Base-by-base conservation (phyloP, 2,888 invertebrate genomes). In the Euzetes globulus region DNA sequence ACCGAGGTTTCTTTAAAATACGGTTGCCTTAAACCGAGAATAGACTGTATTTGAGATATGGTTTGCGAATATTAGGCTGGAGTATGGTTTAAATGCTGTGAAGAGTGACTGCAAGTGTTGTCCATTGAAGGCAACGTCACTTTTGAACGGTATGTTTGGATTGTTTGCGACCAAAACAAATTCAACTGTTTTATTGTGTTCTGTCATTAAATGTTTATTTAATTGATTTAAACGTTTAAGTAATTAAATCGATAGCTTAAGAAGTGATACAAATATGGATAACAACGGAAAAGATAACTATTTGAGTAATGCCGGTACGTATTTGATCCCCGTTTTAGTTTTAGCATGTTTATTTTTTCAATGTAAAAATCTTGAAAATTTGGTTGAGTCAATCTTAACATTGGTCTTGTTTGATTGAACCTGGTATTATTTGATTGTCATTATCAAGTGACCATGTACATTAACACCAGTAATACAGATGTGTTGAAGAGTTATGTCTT, bases 291-390 rank as follows among this genome's bases (percentile, higher is more conserved):
- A 63, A 17, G 33, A 63, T 33, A 63, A 19, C 19, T 63, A 63
- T 37, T 33, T 63, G 33, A 63, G 63, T 63, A 63, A 63, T 63
- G 63, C 63, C 33, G 63, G 63, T 63, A 29, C 33, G 63, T 55
- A 11, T 55, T 55, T 3, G 11, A 25, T 55, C 5, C 7, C 13
- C 41, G 1, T 41, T 33, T 41, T 41, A 41, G 7, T 41, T 41
- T 41, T 41, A 9, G 41, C 13, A 13, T 41, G 1, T 11, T 9
- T 11, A 13, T 13, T 41, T 41, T 41, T 41, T 41, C 13, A 41
- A 9, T n/a, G n/a, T n/a, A 11, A 41, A 5, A 41, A 13, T 4
- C 1, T 41, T 41, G 1, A 41, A 13, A 13, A 50, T 4, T 19
- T 50, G 4, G 6, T 50, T 50, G 17, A 50, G 17, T n/a, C n/a